These are phyloP conservation scores for Synergus japonicus DNA, from an alignment of 2,888 invertebrate genomes.

Conservation along the genomic window DNA sequence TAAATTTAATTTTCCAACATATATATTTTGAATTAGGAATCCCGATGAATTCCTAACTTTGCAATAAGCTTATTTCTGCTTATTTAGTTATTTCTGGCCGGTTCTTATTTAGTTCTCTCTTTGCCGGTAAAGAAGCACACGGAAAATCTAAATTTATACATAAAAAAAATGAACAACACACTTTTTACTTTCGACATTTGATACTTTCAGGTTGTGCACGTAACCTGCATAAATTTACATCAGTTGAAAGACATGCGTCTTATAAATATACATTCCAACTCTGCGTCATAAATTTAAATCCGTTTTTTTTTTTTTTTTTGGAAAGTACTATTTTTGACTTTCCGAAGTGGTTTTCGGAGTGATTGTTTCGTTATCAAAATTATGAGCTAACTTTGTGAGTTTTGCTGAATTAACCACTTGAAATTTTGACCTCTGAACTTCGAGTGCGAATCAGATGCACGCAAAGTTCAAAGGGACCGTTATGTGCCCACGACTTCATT, in stretches of 20 bases:
- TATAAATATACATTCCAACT: not conserved
- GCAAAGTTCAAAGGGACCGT: conserved; percentile 52
- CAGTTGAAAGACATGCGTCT: not conserved
- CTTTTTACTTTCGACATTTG: not conserved
- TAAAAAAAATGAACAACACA: not conserved
- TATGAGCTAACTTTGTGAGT: conserved; percentile 23
- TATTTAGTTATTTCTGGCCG: too few relatives aligned
- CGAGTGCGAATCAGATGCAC: conserved; percentile 46
- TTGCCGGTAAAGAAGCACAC: too few relatives aligned
- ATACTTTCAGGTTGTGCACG: not conserved
- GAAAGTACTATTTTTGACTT: conserved; percentile 5
- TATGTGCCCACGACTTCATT: conserved; percentile 40
- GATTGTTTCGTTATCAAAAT: not conserved
- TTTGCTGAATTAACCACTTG: conserved; percentile 10
- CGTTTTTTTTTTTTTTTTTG: not conserved
- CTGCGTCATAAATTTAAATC: not conserved
- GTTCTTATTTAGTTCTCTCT: too few relatives aligned
- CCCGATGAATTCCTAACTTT: too few relatives aligned
- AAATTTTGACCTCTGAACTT: conserved; percentile 58
- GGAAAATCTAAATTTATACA: too few relatives aligned
- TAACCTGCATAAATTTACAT: conserved; percentile 6
- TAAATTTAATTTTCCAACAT: too few relatives aligned
- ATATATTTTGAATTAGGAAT: too few relatives aligned
- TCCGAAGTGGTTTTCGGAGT: not conserved
- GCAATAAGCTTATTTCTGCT: too few relatives aligned